Base-by-base conservation (phyloP, 2,888 invertebrate genomes). In the Tenthredo amoena region DNA sequence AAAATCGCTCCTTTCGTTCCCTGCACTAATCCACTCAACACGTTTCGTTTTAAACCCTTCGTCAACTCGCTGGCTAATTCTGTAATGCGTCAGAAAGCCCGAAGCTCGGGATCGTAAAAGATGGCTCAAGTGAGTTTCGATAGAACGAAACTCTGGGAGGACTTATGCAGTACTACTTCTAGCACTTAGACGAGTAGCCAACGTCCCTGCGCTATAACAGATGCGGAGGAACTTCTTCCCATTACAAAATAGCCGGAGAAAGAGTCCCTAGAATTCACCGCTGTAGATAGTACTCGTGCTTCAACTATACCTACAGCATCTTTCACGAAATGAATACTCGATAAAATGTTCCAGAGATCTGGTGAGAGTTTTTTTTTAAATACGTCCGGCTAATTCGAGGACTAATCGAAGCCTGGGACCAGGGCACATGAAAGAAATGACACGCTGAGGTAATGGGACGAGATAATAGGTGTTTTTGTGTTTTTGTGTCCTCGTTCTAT, bases 21-120 rank as follows among this genome's bases (percentile, higher is more conserved):
- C 37, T 77, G 31, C 50, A n/a, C 62, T 92, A 92, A 92, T 92
- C 91, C 91, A 92, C 92, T 92, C 91, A 92, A 89, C 91, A 91
- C 91, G 91, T 91, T 77, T 87, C 90, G 90, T 88, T 87, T 62
- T 40, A 79, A 90, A 91, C 91, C 92, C 92, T 92, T 91, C 91
- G 91, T 91, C 91, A 92, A 91, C 91, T 90, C 90, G 89, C 88
- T 89, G 90, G 90, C 91, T 92, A 92, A 93, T 92, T 91, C 92
- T 91, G 91, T 92, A 92, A 92, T 92, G 92, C 92, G 92, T 91
- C 90, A 91, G 89, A 92, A 92, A 91, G 91, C 91, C 92, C n/a
- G 18, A 18, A 12, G n/a, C 40, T 58, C 55, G 31, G 55, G 71
- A 40, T 92, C 92, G 91, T 92, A 92, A 79, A 92, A 92, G 92